Evolutionary conservation across 1,140 invertebrate species (phyloP).

Genomic region (Lordiphosa stackelbergi): DNA sequence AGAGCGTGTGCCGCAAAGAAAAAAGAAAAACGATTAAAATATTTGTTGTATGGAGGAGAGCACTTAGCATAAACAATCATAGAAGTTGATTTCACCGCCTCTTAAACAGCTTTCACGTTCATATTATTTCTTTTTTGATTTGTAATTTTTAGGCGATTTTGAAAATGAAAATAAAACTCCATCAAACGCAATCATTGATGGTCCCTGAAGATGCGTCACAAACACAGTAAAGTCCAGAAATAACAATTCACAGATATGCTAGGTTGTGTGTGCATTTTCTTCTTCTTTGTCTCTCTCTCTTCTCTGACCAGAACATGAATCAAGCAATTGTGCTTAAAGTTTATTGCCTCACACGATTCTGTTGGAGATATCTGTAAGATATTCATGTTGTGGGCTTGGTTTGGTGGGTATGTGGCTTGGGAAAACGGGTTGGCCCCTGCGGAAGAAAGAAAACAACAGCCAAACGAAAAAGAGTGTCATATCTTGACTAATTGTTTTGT

Average conservation of each 20-base stretch:
- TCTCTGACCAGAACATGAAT: slow-evolving; percentile 36
- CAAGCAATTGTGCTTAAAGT: slow-evolving; percentile 50
- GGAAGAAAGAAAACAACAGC: too few relatives aligned
- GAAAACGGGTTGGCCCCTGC: slow-evolving; percentile 56
- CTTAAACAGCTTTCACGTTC: slow-evolving; percentile 51
- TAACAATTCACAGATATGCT: slow-evolving; percentile 28
- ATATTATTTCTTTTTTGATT: slow-evolving; percentile 3
- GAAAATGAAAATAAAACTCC: slow-evolving; percentile 49
- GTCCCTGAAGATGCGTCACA: slow-evolving; percentile 49
- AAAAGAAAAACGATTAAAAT: slow-evolving; percentile 57
- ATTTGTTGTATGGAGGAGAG: slow-evolving; percentile 30
- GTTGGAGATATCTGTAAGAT: slow-evolving; percentile 37
- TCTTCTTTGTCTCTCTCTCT: slow-evolving; percentile 21
- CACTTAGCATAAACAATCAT: slow-evolving; percentile 32
- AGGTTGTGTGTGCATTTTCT: slow-evolving; percentile 35
- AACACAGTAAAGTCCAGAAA: slow-evolving; percentile 11
- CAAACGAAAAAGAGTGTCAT: slow-evolving; percentile 29
- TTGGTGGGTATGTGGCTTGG: slow-evolving; percentile 64
- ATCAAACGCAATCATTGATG: slow-evolving; percentile 52
- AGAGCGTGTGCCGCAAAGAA: slow-evolving; percentile 39
- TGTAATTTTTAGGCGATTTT: slow-evolving; percentile 57
- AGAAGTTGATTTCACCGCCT: slow-evolving; percentile 54
- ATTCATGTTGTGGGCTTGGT: slow-evolving; percentile 49
- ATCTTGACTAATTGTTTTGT: slow-evolving; percentile 69
- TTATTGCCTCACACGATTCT: slow-evolving; percentile 30